phyloP scores from a whole-genome alignment of 2,113 vertebrate genomes.

The Meriones unguiculatus region DNA sequence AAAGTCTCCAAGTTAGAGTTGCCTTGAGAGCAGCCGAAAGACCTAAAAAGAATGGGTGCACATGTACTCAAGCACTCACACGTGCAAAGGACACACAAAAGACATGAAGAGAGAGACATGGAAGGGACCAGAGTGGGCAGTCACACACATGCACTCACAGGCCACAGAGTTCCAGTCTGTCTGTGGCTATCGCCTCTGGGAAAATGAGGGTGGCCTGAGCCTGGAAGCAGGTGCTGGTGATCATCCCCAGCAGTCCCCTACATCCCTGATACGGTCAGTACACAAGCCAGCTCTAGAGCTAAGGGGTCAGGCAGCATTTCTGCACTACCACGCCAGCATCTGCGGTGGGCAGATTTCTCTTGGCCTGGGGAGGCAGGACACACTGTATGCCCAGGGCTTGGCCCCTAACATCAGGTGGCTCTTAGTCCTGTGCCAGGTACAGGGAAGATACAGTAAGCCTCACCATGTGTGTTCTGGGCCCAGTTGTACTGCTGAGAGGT shows the following conservation, averaged over 20 bases:
- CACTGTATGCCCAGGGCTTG: neutral
- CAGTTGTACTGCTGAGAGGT: slow-evolving; percentile 58
- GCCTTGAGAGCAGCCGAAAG: slow-evolving; percentile 65
- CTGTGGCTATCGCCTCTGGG: slow-evolving; percentile 1
- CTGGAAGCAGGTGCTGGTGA: slow-evolving; percentile 29
- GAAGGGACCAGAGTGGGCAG: neutral
- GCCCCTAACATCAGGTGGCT: neutral
- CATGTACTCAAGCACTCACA: neutral
- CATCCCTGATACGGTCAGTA: neutral
- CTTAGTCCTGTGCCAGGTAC: neutral
- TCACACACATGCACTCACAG: slow-evolving; percentile 7
- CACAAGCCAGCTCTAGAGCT: neutral
- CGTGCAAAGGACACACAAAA: neutral
- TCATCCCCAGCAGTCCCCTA: neutral
- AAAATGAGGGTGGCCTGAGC: neutral
- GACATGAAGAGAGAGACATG: neutral
- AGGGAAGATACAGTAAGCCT: neutral
- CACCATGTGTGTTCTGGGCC: neutral
- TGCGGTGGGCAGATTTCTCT: neutral
- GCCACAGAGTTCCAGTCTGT: slow-evolving; percentile 20
- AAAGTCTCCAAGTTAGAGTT: slow-evolving; percentile 56
- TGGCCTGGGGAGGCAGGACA: neutral
- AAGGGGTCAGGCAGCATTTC: neutral
- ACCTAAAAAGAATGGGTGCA: neutral
- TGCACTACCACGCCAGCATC: neutral